Percentiles rank a stretch among this genome's conserved stretches.
Conservation (phyloP, 2,113 vertebrate species). For the Apodemus sylvaticus region DNA sequence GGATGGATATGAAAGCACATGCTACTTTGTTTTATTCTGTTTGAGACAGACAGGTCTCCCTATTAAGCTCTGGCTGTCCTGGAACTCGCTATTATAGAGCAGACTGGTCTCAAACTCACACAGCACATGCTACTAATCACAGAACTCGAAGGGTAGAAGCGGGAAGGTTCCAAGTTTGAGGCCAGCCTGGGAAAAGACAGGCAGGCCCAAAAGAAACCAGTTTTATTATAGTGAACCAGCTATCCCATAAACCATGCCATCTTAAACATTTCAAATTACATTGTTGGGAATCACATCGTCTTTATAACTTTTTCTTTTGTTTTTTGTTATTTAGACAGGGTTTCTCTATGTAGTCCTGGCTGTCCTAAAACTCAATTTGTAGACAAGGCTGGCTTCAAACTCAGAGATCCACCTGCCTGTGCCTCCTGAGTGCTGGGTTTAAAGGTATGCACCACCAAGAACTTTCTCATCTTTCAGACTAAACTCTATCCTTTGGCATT, state of each 20-base stretch:
- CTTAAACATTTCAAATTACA: no score
- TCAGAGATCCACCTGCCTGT: background rate
- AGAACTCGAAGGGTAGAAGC: no score
- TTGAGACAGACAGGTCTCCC: background rate
- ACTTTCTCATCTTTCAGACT: background rate
- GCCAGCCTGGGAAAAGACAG: background rate
- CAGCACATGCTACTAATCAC: background rate
- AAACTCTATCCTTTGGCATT: background rate
- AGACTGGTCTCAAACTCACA: background rate
- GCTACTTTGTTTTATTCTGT: background rate
- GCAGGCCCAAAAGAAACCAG: background rate
- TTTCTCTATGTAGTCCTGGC: background rate
- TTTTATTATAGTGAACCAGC: background rate
- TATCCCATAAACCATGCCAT: no score
- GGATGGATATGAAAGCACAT: no score
- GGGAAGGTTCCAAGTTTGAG: background rate
- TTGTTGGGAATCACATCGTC: rapidly evolving
- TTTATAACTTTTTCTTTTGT: background rate
- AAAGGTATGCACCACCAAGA: background rate
- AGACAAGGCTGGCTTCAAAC: background rate
- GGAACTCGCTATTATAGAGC: background rate
- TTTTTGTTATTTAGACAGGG: background rate
- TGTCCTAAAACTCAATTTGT: background rate
- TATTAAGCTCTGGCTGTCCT: background rate
- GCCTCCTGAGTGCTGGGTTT: background rate